Base-by-base conservation (phyloP, 2,888 invertebrate genomes). In the Drosophila rubida region DNA sequence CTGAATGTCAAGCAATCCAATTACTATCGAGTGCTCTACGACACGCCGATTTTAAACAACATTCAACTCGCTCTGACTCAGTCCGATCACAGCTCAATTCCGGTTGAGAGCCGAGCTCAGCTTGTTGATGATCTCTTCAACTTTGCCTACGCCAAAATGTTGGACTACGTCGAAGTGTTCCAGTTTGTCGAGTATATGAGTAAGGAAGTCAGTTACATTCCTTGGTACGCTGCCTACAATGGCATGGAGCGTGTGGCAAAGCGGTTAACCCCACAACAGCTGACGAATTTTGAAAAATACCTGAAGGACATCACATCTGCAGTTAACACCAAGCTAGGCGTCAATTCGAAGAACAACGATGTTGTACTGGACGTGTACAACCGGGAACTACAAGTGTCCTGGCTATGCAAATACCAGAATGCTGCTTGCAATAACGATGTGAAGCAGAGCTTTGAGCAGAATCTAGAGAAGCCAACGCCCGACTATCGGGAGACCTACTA, bases 91-190 rank as follows among this genome's bases (percentile, higher is more conserved):
- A 83, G 79, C 27, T 71, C 65, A 2, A 85, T 91, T 19, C 79
- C 87, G 11, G 78, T 75, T 4, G 80, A 95, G 7, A 96, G 96
- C 90, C 93, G 97, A 42, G 96, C 96, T 0, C 95, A 96, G 64
- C 83, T 95, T 4, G 91, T 97, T 0, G 96, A 96, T 78, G 97
- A 98, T 89, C 92, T 95, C 4, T 93, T 95, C 69, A 94, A 94
- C 72, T 90, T 95, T 55, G 95, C 95, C 4, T 92, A 93, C 55
- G 93, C 93, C 49, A 94, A 93, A 8, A 89, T 93, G 32, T 83
- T 95, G 64, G 92, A 78, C 23, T 75, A 68, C 30, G 54, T 11
- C 0, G 58, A 75, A 0, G 75, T 79, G 0, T 93, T 97, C 32
- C 92, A 93, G 32, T 93, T 96, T 32, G 92, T 95, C 0, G 92